Evolutionary conservation across 2,797 vertebrate genomes (phyloP).

Genomic region (Alauda arvensis): DNA sequence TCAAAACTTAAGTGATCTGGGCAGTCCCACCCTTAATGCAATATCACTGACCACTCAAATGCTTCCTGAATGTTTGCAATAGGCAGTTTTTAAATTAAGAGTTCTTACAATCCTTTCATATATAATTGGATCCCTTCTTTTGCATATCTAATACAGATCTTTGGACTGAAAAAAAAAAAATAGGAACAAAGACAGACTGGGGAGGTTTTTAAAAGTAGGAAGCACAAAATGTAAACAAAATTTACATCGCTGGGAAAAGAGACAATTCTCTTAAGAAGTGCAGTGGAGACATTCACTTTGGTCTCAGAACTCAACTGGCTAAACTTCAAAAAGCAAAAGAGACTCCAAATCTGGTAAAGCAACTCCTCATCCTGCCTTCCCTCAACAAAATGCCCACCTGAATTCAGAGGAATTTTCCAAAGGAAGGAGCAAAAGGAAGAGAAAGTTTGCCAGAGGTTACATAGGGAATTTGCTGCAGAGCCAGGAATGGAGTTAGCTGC

Average conservation of each 20-base stretch:
- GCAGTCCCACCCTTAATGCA: background rate
- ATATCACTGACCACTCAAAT: background rate
- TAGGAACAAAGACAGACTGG: slow-evolving; percentile 18
- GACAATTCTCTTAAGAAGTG: slow-evolving; percentile 30
- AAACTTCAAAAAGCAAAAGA: slow-evolving; percentile 23
- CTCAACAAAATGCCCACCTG: slow-evolving; percentile 47
- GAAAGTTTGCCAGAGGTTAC: slow-evolving; percentile 53
- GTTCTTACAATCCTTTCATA: background rate
- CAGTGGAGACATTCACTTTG: background rate
- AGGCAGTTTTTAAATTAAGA: background rate
- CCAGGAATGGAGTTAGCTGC: slow-evolving; percentile 27
- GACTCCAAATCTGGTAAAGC: slow-evolving; percentile 43
- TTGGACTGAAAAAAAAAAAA: background rate
- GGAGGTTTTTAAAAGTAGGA: slow-evolving; percentile 23
- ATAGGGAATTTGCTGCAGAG: slow-evolving; percentile 41
- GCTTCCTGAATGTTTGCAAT: background rate
- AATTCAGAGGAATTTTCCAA: slow-evolving; percentile 57
- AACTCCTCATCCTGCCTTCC: slow-evolving; percentile 26
- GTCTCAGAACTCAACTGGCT: slow-evolving; percentile 23
- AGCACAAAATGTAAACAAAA: slow-evolving; percentile 42
- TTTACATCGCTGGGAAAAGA: slow-evolving; percentile 41
- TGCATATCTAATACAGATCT: slow-evolving; percentile 26
- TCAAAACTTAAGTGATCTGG: background rate
- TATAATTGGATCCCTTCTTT: background rate
- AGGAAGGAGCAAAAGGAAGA: slow-evolving; percentile 45